phyloP scores from a whole-genome alignment of 2,797 vertebrate species.

The Danio aesculapii region DNA sequence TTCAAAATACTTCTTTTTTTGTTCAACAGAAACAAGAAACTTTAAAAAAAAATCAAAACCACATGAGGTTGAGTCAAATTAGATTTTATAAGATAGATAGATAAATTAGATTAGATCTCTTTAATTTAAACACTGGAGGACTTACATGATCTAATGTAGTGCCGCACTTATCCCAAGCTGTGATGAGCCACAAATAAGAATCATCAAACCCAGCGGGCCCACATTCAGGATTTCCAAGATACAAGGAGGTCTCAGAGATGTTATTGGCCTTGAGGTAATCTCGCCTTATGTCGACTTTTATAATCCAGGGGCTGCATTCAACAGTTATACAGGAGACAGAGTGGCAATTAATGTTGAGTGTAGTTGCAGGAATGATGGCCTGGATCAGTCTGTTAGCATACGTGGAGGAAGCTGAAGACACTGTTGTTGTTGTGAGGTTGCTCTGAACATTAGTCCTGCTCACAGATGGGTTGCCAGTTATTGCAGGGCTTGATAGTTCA shows the following conservation, averaged over 20 bases:
- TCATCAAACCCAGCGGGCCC: constrained; percentile 72
- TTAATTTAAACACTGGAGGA: constrained; percentile 6
- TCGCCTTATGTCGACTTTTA: constrained; percentile 77
- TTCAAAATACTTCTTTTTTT: too few relatives aligned
- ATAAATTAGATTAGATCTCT: too few relatives aligned
- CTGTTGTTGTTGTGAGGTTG: not conserved
- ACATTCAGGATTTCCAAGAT: constrained; percentile 83
- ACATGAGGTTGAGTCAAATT: too few relatives aligned
- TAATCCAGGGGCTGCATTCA: constrained; percentile 77
- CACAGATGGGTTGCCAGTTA: not conserved
- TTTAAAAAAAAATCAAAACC: too few relatives aligned
- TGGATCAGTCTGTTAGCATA: not conserved
- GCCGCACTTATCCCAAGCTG: constrained; percentile 81
- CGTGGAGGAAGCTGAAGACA: not conserved
- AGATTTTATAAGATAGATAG: too few relatives aligned
- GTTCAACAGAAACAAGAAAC: too few relatives aligned
- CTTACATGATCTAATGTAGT: constrained; percentile 80
- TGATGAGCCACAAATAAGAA: constrained; percentile 79
- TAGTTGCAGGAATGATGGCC: not conserved
- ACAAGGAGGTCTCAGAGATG: constrained; percentile 78
- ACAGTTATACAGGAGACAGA: constrained; percentile 66
- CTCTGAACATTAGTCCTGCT: not conserved
- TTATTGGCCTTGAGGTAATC: constrained; percentile 75
- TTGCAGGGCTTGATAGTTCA: not conserved
- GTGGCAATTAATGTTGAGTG: not conserved